Evolutionary conservation across 2,888 invertebrate species (phyloP).

Genomic region (Hemicrepidius hirtus): DNA sequence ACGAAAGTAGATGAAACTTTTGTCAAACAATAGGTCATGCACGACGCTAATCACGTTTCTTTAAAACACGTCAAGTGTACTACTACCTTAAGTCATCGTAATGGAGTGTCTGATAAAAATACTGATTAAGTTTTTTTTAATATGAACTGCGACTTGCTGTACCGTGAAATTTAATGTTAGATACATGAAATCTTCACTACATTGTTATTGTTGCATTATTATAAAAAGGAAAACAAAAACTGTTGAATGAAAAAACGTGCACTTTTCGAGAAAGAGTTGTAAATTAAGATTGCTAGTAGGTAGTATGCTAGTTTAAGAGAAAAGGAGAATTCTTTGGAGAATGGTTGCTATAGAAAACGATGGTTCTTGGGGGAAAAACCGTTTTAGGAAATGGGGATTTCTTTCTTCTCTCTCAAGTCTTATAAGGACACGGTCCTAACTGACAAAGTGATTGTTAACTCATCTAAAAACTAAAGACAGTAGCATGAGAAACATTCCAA

Average conservation of each 20-base stretch:
- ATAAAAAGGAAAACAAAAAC: neutral
- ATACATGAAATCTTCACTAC: neutral
- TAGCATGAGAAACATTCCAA: constrained; percentile 21
- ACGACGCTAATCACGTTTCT: constrained; percentile 29
- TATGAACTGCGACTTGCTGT: neutral
- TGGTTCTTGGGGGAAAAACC: too few species aligned
- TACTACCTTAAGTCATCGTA: constrained; percentile 36
- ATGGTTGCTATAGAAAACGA: too few species aligned
- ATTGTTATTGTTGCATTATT: neutral
- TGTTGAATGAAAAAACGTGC: too few species aligned
- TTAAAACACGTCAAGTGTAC: constrained; percentile 35
- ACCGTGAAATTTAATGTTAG: neutral
- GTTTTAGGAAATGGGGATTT: too few species aligned
- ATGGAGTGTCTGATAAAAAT: constrained; percentile 27
- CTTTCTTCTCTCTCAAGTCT: too few species aligned
- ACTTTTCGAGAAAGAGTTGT: too few species aligned
- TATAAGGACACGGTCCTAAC: too few species aligned
- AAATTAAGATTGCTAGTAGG: too few species aligned
- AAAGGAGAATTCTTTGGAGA: too few species aligned
- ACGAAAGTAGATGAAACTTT: constrained; percentile 33
- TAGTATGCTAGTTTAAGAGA: too few species aligned
- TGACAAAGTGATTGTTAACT: constrained; percentile 14
- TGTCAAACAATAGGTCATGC: constrained; percentile 25
- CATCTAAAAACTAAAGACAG: neutral
- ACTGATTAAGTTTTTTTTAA: constrained; percentile 16